Evolutionary conservation across 92 coral and sea anemone genomes (phyloP).

Genomic region (Pocillopora grandis): DNA sequence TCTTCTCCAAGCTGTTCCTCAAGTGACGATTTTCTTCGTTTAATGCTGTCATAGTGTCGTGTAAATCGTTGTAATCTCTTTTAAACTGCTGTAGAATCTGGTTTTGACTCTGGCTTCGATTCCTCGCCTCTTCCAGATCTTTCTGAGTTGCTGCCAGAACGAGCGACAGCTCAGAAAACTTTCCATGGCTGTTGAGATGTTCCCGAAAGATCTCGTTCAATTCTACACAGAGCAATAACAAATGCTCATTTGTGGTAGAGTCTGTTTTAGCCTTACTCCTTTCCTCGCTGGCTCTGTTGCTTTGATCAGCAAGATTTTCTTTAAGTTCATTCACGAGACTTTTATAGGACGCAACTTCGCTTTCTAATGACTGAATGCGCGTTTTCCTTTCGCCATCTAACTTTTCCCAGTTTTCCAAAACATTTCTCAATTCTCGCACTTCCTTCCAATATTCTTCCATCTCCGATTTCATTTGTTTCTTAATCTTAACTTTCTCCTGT

Average conservation of each 20-base stretch:
- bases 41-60: constrained; percentile 62
- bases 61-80: constrained; percentile 63
- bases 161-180: constrained; percentile 40
- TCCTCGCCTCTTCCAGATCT: constrained; percentile 68
- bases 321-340: constrained; percentile 29
- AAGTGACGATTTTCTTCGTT: constrained; percentile 72
- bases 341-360: constrained; percentile 27
- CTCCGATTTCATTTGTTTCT: constrained; percentile 47
- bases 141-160: constrained; percentile 46
- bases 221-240: constrained; percentile 49
- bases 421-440: constrained; percentile 51
- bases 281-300: not conserved
- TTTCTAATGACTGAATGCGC: constrained; percentile 42
- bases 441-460: constrained; percentile 59
- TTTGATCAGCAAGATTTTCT: constrained; percentile 2
- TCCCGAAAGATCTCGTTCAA: constrained; percentile 69
- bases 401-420: constrained; percentile 39
- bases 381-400: constrained; percentile 30
- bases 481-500: constrained; percentile 39
- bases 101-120: constrained; percentile 56
- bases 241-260: constrained; percentile 37
- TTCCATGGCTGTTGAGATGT: constrained; percentile 57
- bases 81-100: constrained; percentile 67
- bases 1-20: constrained; percentile 59
- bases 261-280: not conserved